Base-by-base conservation (phyloP, 2,113 vertebrate genomes). In the Asarcornis scutulata region DNA sequence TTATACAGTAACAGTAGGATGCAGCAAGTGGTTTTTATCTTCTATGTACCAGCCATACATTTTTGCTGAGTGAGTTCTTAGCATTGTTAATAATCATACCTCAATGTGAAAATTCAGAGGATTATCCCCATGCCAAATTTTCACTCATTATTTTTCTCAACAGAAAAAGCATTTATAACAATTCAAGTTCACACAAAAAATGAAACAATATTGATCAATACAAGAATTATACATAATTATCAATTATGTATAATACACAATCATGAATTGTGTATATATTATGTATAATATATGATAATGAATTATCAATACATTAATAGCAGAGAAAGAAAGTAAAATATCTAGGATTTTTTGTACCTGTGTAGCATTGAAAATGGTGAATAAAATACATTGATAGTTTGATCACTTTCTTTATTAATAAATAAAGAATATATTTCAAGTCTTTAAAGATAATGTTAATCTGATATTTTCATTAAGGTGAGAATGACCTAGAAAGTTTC, bases 11-110 rank as follows among this genome's bases (percentile, higher is more conserved):
- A 29, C 44, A 42, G 46, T n/a, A 44, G 25, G 86, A 68, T 9
- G 46, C 40, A 2, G 11, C 77, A 44, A 36, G 56, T 40, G 69
- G 27, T 64, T 42, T 69, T 64, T 52, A 91, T 8, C 34, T 93
- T 69, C 63, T 86, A 52, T 59, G 7, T 15, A 59, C 58, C 55
- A 89, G 48, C 86, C 15, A 53, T 17, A 5, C 32, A 0, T 18
- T 91, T 92, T 36, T 96, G 66, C 80, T 78, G 26, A 96, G 46
- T 4, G 83, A 16, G 29, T 71, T 29, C 52, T 88, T 71, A 88
- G 13, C 32, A 29, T 22, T 85, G 63, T 75, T 92, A 95, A 89
- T 89, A 93, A 88, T 94, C 53, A 91, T 74, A 40, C 3, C 38
- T 64, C 71, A 66, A 44, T 17, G 58, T 56, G 40, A 93, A 87